A percentile compares a stretch with the other conserved stretches of the same genome.
These are phyloP conservation scores for Zenarchopterus dispar DNA, from an alignment of 2,797 vertebrate genomes.

Conservation along the genomic window DNA sequence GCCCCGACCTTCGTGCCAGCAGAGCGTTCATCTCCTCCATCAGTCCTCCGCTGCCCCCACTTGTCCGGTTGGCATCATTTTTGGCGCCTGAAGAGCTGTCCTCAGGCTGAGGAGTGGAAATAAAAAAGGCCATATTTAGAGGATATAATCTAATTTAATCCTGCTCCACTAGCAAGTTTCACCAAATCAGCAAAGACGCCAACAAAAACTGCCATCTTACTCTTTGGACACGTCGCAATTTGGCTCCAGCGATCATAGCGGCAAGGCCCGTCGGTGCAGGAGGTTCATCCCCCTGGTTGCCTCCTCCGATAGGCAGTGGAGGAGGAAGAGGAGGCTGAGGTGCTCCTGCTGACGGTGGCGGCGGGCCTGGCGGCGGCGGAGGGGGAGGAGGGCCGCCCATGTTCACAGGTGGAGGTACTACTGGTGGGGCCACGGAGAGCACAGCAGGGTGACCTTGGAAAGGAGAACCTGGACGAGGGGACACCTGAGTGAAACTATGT, in stretches of 20 bases:
- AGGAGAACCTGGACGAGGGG: slow-evolving; percentile 83
- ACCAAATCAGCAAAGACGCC: slow-evolving; percentile 3
- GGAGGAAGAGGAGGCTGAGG: slow-evolving; percentile 86
- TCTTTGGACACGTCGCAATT: slow-evolving; percentile 94
- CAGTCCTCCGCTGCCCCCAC: slow-evolving; percentile 92
- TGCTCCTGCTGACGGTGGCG: slow-evolving; percentile 77
- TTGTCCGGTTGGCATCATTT: slow-evolving; percentile 92
- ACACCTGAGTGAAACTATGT: not conserved
- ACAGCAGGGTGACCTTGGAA: slow-evolving; percentile 92
- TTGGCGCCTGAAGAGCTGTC: slow-evolving; percentile 85
- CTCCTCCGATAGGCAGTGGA: slow-evolving; percentile 72
- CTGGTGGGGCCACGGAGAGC: slow-evolving; percentile 82
- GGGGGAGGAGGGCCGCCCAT: slow-evolving; percentile 80
- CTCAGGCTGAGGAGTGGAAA: slow-evolving; percentile 84
- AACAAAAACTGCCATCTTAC: slow-evolving; percentile 66
- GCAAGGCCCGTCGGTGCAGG: slow-evolving; percentile 89
- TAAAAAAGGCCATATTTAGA: not conserved
- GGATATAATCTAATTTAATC: not conserved
- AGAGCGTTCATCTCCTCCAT: slow-evolving; percentile 99
- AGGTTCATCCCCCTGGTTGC: slow-evolving; percentile 82
- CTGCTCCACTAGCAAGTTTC: not conserved
- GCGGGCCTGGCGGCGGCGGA: slow-evolving; percentile 79
- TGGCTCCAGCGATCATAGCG: slow-evolving; percentile 96
- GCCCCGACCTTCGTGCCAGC: slow-evolving; percentile 92
- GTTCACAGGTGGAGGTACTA: slow-evolving; percentile 82